Evolutionary conservation across 2,113 vertebrate species (phyloP).

Genomic region (Boleophthalmus pectinirostris): DNA sequence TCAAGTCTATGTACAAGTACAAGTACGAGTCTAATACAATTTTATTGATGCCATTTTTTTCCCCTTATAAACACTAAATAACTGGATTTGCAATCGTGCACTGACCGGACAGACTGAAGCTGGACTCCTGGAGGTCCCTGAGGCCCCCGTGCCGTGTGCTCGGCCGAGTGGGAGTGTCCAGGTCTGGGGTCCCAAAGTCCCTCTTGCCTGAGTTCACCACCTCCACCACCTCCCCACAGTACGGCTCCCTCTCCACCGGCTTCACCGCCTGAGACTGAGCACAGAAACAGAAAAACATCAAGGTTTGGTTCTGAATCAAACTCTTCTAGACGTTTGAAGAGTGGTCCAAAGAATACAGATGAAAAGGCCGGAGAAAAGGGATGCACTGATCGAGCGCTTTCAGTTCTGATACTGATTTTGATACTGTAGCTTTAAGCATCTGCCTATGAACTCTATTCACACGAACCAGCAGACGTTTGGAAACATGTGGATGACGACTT

Average conservation of each 20-base stretch:
- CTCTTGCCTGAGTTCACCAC: constrained; percentile 86
- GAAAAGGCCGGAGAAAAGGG: too few relatives aligned
- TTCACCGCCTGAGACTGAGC: constrained; percentile 84
- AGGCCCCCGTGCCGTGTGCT: constrained; percentile 90
- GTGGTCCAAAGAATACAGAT: background rate
- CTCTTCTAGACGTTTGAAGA: background rate
- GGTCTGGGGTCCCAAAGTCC: constrained; percentile 81
- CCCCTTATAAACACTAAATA: background rate
- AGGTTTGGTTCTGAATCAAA: background rate
- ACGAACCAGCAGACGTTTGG: too few relatives aligned
- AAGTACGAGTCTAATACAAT: too few relatives aligned
- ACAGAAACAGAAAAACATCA: constrained; percentile 4
- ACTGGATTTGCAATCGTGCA: background rate
- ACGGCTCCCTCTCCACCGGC: constrained; percentile 91
- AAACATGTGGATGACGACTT: too few relatives aligned
- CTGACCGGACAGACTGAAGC: constrained; percentile 95
- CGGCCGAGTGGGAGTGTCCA: constrained; percentile 86
- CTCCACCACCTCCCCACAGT: constrained; percentile 88
- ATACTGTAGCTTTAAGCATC: too few relatives aligned
- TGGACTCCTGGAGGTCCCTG: constrained; percentile 95
- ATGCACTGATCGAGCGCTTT: too few relatives aligned
- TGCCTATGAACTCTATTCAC: too few relatives aligned
- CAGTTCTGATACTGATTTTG: too few relatives aligned
- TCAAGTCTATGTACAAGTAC: too few relatives aligned
- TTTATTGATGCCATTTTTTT: too few relatives aligned